A percentile compares a stretch with the other conserved stretches of the same genome.
Conservation (phyloP, 2,888 invertebrate species). For the Cancer borealis region DNA sequence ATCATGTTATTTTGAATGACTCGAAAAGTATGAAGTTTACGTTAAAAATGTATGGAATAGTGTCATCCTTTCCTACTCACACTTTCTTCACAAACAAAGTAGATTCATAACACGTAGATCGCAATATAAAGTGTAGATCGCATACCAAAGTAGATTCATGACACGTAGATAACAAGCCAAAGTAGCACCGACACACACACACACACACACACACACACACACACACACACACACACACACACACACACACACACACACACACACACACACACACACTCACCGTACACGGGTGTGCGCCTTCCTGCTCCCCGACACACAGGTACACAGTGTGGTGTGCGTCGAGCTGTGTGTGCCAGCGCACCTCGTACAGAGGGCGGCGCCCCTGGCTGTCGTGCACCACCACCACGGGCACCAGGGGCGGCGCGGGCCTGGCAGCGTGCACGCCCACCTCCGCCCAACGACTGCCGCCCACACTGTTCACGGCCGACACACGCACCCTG, state of each 20-base stretch:
- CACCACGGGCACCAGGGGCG: slow-evolving; percentile 26
- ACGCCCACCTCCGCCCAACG: background rate
- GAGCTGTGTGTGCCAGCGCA: background rate
- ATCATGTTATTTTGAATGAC: no score
- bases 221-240: background rate
- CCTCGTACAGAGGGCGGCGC: background rate
- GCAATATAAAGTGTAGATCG: no score
- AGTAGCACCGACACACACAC: no score
- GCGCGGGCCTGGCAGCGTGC: background rate
- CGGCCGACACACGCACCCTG: background rate
- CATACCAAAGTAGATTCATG: no score
- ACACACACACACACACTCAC: slow-evolving; percentile 26
- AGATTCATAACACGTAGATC: no score
- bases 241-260: background rate
- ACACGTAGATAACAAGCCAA: no score
- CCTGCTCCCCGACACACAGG: slow-evolving; percentile 35
- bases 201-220: no score
- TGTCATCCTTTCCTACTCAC: no score
- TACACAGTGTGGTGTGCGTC: slow-evolving; percentile 24
- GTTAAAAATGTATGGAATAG: no score
- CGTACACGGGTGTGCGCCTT: slow-evolving; percentile 18
- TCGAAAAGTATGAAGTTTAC: no score
- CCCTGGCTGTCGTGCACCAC: background rate
- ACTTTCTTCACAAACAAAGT: no score
- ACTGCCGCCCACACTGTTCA: background rate